Evolutionary conservation across 1,140 invertebrate genomes (phyloP).

Genomic region (Drosophila obscura): DNA sequence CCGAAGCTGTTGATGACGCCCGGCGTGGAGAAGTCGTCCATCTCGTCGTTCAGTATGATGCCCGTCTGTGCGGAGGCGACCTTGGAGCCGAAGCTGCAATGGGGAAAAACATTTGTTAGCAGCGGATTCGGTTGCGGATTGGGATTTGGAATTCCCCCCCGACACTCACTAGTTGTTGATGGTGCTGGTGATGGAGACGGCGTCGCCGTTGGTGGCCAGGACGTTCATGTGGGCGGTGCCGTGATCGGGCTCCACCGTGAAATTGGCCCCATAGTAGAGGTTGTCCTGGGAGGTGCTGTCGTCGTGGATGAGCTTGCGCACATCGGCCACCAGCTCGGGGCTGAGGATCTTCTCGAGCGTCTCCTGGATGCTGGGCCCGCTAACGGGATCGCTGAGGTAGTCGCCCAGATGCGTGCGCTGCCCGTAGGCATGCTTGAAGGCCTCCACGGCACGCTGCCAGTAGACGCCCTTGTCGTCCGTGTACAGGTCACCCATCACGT

Average conservation of each 20-base stretch:
- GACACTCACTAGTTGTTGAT: slow-evolving; percentile 94
- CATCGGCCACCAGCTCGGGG: slow-evolving; percentile 86
- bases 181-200: slow-evolving; percentile 95
- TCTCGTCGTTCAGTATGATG: slow-evolving; percentile 96
- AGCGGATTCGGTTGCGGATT: background rate
- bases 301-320: slow-evolving; percentile 87
- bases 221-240: slow-evolving; percentile 97
- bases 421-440: slow-evolving; percentile 97
- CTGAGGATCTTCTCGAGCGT: slow-evolving; percentile 56
- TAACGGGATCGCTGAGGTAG: slow-evolving; percentile 85
- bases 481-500: slow-evolving; percentile 89
- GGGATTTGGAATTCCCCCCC: background rate
- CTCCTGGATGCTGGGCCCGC: slow-evolving; percentile 38
- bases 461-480: slow-evolving; percentile 84
- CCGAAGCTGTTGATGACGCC: slow-evolving; percentile 91
- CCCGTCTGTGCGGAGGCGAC: slow-evolving; percentile 92
- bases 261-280: slow-evolving; percentile 89
- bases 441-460: slow-evolving; percentile 93
- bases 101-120: background rate
- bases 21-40: slow-evolving; percentile 98
- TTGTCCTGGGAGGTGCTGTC: slow-evolving; percentile 88
- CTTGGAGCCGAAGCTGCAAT: slow-evolving; percentile 90
- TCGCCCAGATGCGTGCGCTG: slow-evolving; percentile 94
- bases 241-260: slow-evolving; percentile 87
- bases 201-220: slow-evolving; percentile 94